phyloP scores from a whole-genome alignment of 2,113 vertebrate species.

The Phylloscopus whistleri region DNA sequence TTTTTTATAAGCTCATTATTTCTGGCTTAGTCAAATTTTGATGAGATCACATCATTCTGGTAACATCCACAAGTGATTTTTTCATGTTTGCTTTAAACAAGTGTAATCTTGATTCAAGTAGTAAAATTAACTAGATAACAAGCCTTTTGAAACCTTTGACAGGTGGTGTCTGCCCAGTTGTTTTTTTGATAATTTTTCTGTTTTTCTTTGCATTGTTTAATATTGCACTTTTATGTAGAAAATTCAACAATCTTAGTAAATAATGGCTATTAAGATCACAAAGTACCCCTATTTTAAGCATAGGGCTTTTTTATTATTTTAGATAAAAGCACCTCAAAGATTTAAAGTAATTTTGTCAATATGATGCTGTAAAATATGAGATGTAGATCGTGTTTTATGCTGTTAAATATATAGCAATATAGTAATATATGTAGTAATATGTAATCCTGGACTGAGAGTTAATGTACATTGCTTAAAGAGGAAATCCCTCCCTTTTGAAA shows the following conservation, averaged over 20 bases:
- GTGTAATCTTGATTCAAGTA: not conserved
- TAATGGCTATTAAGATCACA: not conserved
- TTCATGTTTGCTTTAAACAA: not conserved
- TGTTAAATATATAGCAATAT: too few relatives aligned
- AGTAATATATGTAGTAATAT: not conserved
- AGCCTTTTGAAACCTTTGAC: not conserved
- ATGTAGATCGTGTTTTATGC: not conserved
- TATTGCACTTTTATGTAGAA: not conserved
- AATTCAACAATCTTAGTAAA: not conserved
- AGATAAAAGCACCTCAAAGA: not conserved
- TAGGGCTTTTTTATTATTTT: not conserved
- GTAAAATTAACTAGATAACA: not conserved
- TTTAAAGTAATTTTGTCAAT: not conserved
- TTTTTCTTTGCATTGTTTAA: not conserved
- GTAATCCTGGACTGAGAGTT: not conserved
- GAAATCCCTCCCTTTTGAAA: not conserved
- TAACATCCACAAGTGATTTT: not conserved
- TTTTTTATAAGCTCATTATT: not conserved
- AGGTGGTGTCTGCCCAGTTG: not conserved
- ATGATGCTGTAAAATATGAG: not conserved
- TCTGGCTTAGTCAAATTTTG: not conserved
- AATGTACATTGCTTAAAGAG: not conserved
- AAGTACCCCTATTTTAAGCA: not conserved
- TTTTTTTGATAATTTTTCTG: not conserved
- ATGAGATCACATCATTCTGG: not conserved